phyloP scores from a whole-genome alignment of 1,140 invertebrate species.

The Vanessa atalanta region DNA sequence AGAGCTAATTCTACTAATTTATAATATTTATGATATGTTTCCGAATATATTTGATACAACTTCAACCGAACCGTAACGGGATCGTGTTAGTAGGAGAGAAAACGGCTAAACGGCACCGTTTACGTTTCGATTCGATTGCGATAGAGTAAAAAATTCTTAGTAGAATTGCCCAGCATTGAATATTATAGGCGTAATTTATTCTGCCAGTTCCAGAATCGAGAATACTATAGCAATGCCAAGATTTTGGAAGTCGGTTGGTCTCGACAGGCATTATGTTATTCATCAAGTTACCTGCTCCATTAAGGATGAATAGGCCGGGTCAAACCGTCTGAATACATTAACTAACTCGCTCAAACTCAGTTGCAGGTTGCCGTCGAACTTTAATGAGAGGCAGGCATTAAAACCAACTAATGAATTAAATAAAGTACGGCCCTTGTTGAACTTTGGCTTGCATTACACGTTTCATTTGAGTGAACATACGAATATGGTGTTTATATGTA shows the following conservation, averaged over 20 bases:
- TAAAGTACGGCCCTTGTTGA: slow-evolving; percentile 5
- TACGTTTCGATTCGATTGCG: too few relatives aligned
- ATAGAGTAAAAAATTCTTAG: too few relatives aligned
- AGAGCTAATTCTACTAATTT: too few relatives aligned
- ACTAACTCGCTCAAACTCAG: slow-evolving; percentile 15
- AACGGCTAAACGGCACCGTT: too few relatives aligned
- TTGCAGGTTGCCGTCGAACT: slow-evolving; percentile 12
- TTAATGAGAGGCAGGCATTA: slow-evolving; percentile 15
- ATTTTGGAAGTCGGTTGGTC: slow-evolving; percentile 19
- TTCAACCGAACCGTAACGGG: too few relatives aligned
- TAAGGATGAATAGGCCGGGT: slow-evolving; percentile 28
- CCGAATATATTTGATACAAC: too few relatives aligned
- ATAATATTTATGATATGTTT: too few relatives aligned
- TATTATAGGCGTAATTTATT: not conserved
- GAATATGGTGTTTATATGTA: slow-evolving; percentile 1
- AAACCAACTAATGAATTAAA: slow-evolving; percentile 10
- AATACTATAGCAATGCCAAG: slow-evolving; percentile 6
- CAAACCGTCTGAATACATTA: slow-evolving; percentile 22
- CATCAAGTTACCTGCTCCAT: slow-evolving; percentile 31
- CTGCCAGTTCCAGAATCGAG: not conserved
- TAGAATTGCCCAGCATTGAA: not conserved
- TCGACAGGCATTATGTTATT: slow-evolving; percentile 21
- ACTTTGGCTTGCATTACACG: slow-evolving; percentile 1
- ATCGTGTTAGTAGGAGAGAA: too few relatives aligned
- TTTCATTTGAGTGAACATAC: not conserved